phyloP scores from a whole-genome alignment of 2,113 vertebrate genomes.

The Muscicapa adusta region DNA sequence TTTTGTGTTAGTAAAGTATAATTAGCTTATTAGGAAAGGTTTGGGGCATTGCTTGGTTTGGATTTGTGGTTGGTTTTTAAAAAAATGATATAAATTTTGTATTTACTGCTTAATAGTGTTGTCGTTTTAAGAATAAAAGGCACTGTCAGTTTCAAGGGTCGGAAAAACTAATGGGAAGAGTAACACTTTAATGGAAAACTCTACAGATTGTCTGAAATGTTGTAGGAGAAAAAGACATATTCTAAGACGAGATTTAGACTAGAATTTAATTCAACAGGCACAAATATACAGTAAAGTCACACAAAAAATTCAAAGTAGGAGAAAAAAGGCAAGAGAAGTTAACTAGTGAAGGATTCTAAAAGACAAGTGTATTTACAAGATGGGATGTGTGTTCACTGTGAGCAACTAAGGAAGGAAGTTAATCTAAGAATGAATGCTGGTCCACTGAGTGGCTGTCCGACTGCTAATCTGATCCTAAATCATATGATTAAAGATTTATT shows the following conservation, averaged over 20 bases:
- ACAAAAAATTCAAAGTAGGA: not conserved
- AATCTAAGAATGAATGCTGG: not conserved
- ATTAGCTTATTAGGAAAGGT: not conserved
- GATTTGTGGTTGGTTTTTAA: not conserved
- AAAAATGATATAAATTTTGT: not conserved
- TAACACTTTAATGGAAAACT: not conserved
- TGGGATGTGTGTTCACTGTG: not conserved
- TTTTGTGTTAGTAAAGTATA: not conserved
- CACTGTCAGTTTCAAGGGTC: not conserved
- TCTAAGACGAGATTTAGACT: not conserved
- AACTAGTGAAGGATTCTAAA: not conserved
- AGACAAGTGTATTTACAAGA: not conserved
- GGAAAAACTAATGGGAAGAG: not conserved
- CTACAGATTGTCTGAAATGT: not conserved
- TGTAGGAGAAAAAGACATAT: not conserved
- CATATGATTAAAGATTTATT: not conserved
- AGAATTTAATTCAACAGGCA: not conserved
- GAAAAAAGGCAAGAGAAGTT: not conserved
- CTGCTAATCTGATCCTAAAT: not conserved
- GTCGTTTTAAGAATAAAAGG: not conserved
- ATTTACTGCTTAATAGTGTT: not conserved
- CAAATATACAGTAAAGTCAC: not conserved
- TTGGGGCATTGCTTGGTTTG: fast-evolving
- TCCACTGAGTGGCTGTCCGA: not conserved
- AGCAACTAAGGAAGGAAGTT: not conserved